Percentiles rank a stretch among this genome's conserved stretches.
Evolutionary conservation across 2,888 invertebrate species (phyloP).

Genomic region (Chrysolina oricalcia): DNA sequence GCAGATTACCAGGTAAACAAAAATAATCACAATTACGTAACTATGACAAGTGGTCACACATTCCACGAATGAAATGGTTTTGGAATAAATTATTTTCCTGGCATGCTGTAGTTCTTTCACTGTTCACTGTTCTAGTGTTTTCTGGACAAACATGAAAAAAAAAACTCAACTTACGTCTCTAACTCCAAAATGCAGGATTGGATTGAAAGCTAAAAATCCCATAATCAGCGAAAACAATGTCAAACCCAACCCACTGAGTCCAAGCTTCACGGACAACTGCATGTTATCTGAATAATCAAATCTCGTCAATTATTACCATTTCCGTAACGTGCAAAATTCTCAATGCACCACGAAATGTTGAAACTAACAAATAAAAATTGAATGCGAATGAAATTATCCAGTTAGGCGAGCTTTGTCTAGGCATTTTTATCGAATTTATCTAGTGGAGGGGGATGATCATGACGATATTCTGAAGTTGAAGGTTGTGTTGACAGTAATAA

Average conservation of each 20-base stretch:
- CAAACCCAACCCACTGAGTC: constrained; percentile 73
- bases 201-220: constrained; percentile 77
- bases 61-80: too few relatives aligned
- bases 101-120: too few relatives aligned
- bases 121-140: too few relatives aligned
- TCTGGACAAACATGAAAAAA: too few relatives aligned
- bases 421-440: constrained; percentile 30
- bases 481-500: constrained; percentile 37
- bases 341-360: neutral
- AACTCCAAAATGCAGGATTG: constrained; percentile 57
- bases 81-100: too few relatives aligned
- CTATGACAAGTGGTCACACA: too few relatives aligned
- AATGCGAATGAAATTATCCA: constrained; percentile 35
- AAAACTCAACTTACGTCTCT: constrained; percentile 59
- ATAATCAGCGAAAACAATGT: constrained; percentile 78
- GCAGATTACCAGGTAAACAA: too few relatives aligned
- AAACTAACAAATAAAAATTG: neutral
- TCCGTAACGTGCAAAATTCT: neutral
- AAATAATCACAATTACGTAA: too few relatives aligned
- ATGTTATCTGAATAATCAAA: constrained; percentile 55
- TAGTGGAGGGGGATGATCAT: constrained; percentile 34
- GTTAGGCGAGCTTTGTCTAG: constrained; percentile 26
- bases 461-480: constrained; percentile 28
- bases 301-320: neutral
- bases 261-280: constrained; percentile 72